Base-by-base conservation (phyloP, 1,140 invertebrate species). In the Lutraria rhynchaena region DNA sequence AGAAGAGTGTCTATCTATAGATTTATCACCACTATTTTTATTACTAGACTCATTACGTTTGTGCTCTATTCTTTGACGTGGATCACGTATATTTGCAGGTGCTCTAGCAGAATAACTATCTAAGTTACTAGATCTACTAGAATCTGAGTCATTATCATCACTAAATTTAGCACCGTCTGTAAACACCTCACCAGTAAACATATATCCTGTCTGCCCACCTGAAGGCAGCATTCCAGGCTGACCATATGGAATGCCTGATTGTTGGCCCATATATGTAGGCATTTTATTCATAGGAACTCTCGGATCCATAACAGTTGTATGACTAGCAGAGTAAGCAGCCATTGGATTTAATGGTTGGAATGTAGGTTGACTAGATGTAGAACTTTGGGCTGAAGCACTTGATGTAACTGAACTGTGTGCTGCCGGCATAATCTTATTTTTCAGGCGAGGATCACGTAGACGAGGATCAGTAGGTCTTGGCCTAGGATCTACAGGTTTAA, bases 391-490 rank as follows among this genome's bases (percentile, higher is more conserved):
- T 7, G 37, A 41, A 7, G 15, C 37, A 41, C 15, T 41, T 41
- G 37, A 41, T 41, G 37, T 41, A 15, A 41, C 5, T 41, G 37
- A 41, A 41, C 37, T 41, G 37, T 41, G 37, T 5, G 37, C 5
- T 27, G 63, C 44, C 0, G 63, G 49, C 44, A 46, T 41, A 27
- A 49, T 27, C n/a, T 67, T 37, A 13, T 29, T 58, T 29, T 69
- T 55, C 15, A 80, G 63, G 9, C 76, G 46, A 17, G 76, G 76
- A 46, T 80, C 76, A 11, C 77, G 35, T 1, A 84, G 61, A 46
- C 86, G 67, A 24, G 87, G 85, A 73, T 86, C 86, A 57, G 84
- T 69, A 4, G 60, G 57, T 29, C 75, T 33, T 9, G 82, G 58
- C 0, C 87, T 74, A 27, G 86, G 87, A 71, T 71, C 69, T 29